Evolutionary conservation across 1,140 invertebrate species (phyloP), one percentile per base, ranked within the genome.

Genomic region (Calephelis virginiensis): DNA sequence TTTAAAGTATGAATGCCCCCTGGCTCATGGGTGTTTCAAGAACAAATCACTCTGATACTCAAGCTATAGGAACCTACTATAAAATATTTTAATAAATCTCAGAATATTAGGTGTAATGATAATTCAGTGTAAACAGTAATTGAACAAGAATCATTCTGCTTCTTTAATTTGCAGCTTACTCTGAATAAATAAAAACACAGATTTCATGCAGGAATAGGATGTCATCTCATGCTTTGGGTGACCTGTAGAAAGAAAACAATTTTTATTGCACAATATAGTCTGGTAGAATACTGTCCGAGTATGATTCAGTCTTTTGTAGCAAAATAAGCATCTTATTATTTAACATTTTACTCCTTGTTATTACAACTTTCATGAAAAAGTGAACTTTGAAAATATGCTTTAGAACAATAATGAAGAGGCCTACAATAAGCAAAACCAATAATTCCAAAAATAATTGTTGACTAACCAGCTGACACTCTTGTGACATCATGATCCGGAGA

Each of bases 211-310:
- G 9, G 74, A 64, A 61, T 80, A 75, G 49, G 88, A 89, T 61
- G 88, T 86, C 88, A 88, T 87, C 71, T 89, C 85, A 80, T 89
- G 86, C 75, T 83, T 85, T 56, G 82, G 76, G 64, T 86, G 85
- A 48, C 86, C 88, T 90, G 82, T 60, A 87, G 85, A 60, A 6
- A 17, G 43, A 61, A 50, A 50, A 61, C 53, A 50, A 12, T 10
- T 48, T 28, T 28, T 28, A 28, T 28, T 28, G 28, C 28, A 28
- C 28, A 28, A 28, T 28, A 28, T 28, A 28, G 28, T 1, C 28
- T 28, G 28, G 28, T 28, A 28, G 28, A 28, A 28, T 28, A 28
- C 28, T 28, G 28, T 28, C 28, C 28, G 28, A 28, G 28, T 28
- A 28, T 28, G 28, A 28, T 28, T 28, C 2, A 28, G 3, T 28